phyloP scores from a whole-genome alignment of 2,797 vertebrate genomes.

The Esox lucius region DNA sequence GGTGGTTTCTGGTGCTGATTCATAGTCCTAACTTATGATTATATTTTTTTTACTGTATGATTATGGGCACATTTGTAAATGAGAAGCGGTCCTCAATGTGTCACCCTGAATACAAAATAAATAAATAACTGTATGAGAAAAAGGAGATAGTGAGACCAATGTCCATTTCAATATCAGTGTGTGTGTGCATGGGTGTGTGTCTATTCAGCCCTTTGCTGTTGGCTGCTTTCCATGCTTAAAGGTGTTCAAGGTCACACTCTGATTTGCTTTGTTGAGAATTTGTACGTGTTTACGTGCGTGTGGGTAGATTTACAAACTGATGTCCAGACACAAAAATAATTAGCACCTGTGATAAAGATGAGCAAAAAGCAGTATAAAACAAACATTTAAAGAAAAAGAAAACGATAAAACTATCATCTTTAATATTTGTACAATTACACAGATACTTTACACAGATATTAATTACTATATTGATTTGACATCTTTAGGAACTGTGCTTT shows the following conservation, averaged over 20 bases:
- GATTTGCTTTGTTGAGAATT: neutral
- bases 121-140: no score
- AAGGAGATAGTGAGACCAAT: neutral
- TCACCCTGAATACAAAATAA: no score
- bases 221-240: neutral
- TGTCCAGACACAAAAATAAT: neutral
- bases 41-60: no score
- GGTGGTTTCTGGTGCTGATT: no score
- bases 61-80: no score
- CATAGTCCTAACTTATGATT: no score
- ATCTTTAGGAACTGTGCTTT: no score
- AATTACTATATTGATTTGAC: no score
- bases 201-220: neutral
- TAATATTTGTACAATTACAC: no score
- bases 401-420: no score
- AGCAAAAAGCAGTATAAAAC: neutral
- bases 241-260: neutral
- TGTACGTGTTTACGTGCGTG: constrained; percentile 1
- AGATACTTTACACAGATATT: no score
- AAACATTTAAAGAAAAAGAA: neutral
- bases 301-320: neutral
- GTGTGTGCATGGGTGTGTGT: constrained; percentile 1
- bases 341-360: neutral
- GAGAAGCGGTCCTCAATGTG: no score
- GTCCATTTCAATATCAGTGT: neutral